phyloP scores from a whole-genome alignment of 2,113 vertebrate species.

The Romanogobio albipinnatus region DNA sequence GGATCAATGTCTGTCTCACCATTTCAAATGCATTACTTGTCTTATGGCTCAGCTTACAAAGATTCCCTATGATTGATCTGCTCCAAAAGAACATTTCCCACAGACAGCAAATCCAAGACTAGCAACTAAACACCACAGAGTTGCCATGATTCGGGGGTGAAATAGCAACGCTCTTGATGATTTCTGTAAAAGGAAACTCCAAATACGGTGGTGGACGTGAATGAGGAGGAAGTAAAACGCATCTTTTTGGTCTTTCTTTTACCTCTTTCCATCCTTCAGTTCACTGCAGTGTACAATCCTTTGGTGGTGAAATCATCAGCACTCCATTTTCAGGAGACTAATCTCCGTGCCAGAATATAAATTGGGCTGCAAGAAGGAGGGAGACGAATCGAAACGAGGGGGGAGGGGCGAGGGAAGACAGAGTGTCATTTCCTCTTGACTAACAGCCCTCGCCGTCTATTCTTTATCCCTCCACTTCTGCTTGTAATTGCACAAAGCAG shows the following conservation, averaged over 20 bases:
- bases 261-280: slow-evolving; percentile 3
- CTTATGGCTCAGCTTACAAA: slow-evolving; percentile 7
- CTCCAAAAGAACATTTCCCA: slow-evolving; percentile 12
- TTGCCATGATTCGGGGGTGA: background rate
- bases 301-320: slow-evolving; percentile 10
- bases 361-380: slow-evolving; percentile 20
- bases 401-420: background rate
- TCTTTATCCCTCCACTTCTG: slow-evolving; percentile 49
- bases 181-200: background rate
- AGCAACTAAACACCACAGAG: slow-evolving; percentile 11
- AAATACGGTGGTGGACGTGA: background rate
- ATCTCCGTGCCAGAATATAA: slow-evolving; percentile 26
- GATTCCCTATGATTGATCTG: background rate
- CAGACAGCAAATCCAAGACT: slow-evolving; percentile 10
- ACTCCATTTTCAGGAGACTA: slow-evolving; percentile 36
- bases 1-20: slow-evolving; percentile 30
- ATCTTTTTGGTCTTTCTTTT: background rate
- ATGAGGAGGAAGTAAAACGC: background rate
- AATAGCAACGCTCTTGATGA: slow-evolving; percentile 29
- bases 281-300: background rate
- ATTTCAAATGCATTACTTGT: slow-evolving; percentile 26
- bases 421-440: slow-evolving; percentile 51
- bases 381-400: slow-evolving; percentile 12
- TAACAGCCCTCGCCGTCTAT: slow-evolving; percentile 29
- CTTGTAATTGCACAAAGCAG: slow-evolving; percentile 49